These are phyloP conservation scores for Pantala flavescens DNA, from an alignment of 1,140 invertebrate species.

Conservation along the genomic window DNA sequence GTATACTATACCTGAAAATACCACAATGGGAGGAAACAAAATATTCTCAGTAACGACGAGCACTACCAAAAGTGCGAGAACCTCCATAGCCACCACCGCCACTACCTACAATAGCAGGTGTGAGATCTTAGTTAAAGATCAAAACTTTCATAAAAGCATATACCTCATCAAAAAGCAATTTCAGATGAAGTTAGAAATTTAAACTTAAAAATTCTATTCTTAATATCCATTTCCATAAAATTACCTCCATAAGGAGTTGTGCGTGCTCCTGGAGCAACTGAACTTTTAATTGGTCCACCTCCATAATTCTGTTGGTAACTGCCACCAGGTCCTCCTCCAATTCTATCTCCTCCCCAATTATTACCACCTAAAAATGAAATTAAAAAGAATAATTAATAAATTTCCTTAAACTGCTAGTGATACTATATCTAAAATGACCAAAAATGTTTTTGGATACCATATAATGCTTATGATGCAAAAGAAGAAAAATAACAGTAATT, in stretches of 20 bases:
- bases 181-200: neutral
- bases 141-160: neutral
- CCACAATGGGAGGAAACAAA: neutral
- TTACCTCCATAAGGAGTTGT: neutral
- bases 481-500: too few species aligned
- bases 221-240: neutral
- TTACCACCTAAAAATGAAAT: neutral
- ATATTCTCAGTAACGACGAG: neutral
- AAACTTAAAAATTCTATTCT: too few species aligned
- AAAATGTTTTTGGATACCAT: too few species aligned
- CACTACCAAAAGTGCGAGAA: slow-evolving; percentile 1
- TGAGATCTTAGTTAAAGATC: neutral
- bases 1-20: neutral
- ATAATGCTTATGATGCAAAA: too few species aligned
- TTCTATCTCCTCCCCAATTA: neutral
- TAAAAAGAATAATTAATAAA: too few species aligned
- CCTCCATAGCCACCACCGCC: neutral
- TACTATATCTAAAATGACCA: too few species aligned
- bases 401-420: too few species aligned
- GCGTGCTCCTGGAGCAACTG: neutral
- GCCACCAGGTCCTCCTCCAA: neutral
- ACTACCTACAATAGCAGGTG: neutral
- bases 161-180: neutral
- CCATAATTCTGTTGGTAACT: neutral
- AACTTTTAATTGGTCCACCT: neutral